Percentiles rank a stretch among this genome's conserved stretches.
These are phyloP conservation scores for Papilio aristodemus DNA, from an alignment of 1,140 invertebrate species.

Conservation along the genomic window DNA sequence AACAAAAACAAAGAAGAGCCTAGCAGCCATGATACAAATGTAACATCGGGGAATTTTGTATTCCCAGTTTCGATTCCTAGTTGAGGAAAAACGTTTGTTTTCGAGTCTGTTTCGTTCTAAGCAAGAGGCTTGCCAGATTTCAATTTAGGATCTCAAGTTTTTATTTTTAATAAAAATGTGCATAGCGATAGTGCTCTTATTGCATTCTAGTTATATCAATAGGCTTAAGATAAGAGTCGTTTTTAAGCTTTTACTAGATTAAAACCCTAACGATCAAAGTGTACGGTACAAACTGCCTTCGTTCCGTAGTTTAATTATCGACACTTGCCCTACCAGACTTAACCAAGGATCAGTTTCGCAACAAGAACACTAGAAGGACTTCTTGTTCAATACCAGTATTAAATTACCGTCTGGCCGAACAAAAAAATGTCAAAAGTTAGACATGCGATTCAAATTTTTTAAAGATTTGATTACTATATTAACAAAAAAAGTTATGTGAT, in stretches of 20 bases:
- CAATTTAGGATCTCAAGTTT: too few species aligned
- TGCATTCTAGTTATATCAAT: too few species aligned
- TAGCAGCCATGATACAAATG: too few species aligned
- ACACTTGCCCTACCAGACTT: constrained; percentile 4
- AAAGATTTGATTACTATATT: constrained; percentile 5
- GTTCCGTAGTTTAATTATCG: neutral
- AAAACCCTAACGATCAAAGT: neutral
- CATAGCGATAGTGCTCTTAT: too few species aligned
- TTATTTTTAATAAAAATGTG: too few species aligned
- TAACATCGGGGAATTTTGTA: too few species aligned
- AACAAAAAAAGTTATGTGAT: neutral
- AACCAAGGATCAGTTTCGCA: neutral
- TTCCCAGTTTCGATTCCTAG: too few species aligned
- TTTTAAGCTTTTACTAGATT: neutral
- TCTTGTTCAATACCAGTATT: neutral
- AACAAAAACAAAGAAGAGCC: too few species aligned
- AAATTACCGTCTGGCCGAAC: neutral
- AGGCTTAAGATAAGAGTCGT: neutral
- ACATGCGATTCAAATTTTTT: constrained; percentile 6
- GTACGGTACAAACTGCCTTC: neutral
- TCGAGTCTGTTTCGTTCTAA: too few species aligned
- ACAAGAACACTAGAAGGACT: constrained; percentile 8
- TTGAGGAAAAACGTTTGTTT: too few species aligned
- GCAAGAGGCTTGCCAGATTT: too few species aligned
- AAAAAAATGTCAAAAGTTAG: neutral